These are phyloP conservation scores for Lytechinus pictus DNA, from an alignment of 35 echinoderm and acorn worm genomes.

Conservation along the genomic window DNA sequence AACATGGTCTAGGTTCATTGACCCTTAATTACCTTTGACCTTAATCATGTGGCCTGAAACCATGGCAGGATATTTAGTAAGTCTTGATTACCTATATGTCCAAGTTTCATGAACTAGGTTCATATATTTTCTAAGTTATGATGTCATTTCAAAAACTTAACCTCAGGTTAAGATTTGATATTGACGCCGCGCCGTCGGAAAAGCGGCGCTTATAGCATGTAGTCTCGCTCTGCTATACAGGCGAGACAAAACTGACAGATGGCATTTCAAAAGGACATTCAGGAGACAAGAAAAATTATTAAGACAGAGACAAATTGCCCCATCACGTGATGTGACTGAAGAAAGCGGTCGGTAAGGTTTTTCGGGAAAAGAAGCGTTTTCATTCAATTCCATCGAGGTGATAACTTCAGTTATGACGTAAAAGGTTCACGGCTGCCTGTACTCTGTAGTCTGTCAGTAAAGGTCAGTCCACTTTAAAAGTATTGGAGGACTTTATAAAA, in stretches of 20 bases:
- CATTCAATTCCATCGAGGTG: not conserved
- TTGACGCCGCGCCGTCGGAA: too few species aligned
- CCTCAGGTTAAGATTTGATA: too few species aligned
- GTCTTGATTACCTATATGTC: too few species aligned
- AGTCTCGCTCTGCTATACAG: too few species aligned
- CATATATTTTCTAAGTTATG: too few species aligned
- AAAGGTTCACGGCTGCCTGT: not conserved
- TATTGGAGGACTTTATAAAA: not conserved
- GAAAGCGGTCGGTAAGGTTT: not conserved
- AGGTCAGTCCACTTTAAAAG: not conserved
- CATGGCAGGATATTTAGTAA: too few species aligned
- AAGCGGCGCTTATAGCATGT: too few species aligned
- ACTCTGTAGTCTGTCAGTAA: not conserved
- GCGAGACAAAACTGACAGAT: not conserved
- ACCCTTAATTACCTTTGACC: too few species aligned
- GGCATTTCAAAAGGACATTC: not conserved
- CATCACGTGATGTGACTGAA: conserved; percentile 1
- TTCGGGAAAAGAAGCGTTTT: not conserved
- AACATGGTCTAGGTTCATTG: too few species aligned
- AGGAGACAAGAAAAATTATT: not conserved
- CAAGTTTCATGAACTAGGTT: too few species aligned
- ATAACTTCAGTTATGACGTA: not conserved
- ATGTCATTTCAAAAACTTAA: too few species aligned
- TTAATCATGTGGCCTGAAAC: too few species aligned
- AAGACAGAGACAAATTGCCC: not conserved